These are phyloP conservation scores for Bombylius major DNA, from an alignment of 2,888 invertebrate species.

Conservation along the genomic window DNA sequence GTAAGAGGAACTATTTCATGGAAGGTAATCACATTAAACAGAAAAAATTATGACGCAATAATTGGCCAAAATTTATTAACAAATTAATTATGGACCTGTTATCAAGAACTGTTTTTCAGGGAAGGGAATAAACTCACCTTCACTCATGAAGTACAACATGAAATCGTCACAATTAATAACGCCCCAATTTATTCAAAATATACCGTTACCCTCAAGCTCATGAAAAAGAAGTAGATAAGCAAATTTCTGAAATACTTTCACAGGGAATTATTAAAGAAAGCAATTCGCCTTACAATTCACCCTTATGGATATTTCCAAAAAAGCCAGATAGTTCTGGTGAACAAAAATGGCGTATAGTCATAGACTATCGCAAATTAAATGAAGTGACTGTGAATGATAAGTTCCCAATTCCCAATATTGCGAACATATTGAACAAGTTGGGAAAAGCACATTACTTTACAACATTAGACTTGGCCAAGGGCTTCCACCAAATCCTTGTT, in stretches of 20 bases:
- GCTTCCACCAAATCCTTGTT: slow-evolving; percentile 7
- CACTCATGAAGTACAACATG: too few relatives aligned
- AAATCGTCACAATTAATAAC: too few relatives aligned
- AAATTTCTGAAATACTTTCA: slow-evolving; percentile 16
- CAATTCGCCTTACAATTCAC: slow-evolving; percentile 2
- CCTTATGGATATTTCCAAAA: slow-evolving; percentile 3
- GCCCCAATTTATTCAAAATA: not conserved
- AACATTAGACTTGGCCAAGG: slow-evolving; percentile 4
- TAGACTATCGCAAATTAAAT: not conserved
- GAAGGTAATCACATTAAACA: too few relatives aligned
- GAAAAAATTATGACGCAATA: too few relatives aligned
- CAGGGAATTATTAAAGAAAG: slow-evolving; percentile 2
- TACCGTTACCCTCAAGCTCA: not conserved
- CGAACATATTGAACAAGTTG: slow-evolving; percentile 1
- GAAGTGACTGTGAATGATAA: slow-evolving; percentile 4
- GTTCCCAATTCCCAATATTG: slow-evolving; percentile 5
- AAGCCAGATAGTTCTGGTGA: not conserved
- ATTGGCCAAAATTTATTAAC: too few relatives aligned
- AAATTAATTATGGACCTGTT: too few relatives aligned
- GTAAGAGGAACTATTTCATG: too few relatives aligned
- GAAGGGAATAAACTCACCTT: too few relatives aligned
- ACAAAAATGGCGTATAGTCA: not conserved
- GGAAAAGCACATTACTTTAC: slow-evolving; percentile 4
- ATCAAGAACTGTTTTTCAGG: too few relatives aligned
- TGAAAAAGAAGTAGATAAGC: not conserved